Percentiles rank a stretch among this genome's conserved stretches.
phyloP scores from a whole-genome alignment of 2,113 vertebrate genomes.

The Sylvicapra grimmia region DNA sequence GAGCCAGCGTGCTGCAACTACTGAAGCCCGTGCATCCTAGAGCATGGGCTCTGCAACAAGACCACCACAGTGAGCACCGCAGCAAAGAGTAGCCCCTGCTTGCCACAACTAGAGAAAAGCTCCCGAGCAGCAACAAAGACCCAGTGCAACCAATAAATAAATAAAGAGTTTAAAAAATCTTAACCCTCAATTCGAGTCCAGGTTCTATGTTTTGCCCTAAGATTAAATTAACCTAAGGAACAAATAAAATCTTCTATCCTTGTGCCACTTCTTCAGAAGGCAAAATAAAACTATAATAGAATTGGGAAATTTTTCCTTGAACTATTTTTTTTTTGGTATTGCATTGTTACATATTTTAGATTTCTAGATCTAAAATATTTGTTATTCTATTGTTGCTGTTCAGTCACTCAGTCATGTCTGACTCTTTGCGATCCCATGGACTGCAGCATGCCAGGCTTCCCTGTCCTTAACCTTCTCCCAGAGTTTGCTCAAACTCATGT shows the following conservation, averaged over 20 bases:
- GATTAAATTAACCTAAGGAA: neutral
- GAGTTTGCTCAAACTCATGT: neutral
- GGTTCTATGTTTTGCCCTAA: neutral
- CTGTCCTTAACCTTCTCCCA: neutral
- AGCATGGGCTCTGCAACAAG: neutral
- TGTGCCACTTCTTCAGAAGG: neutral
- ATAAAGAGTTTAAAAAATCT: neutral
- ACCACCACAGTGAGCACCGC: neutral
- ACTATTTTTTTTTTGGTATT: neutral
- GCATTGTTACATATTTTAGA: neutral
- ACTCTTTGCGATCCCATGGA: neutral
- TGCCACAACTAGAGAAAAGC: neutral
- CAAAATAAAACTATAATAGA: neutral
- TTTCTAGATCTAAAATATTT: neutral
- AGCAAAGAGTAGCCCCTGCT: neutral
- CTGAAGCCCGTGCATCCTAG: neutral
- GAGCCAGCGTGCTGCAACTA: neutral
- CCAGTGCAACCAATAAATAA: neutral
- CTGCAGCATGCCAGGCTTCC: neutral
- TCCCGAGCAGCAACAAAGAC: neutral
- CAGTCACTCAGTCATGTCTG: neutral
- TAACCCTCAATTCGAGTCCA: neutral
- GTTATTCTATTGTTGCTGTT: neutral
- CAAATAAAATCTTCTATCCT: neutral
- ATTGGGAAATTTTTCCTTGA: constrained; percentile 3